phyloP scores from a whole-genome alignment of 30 jellyfish, hydroid and myxozoan species.

The Aurelia aurita complex sp. Pacific region DNA sequence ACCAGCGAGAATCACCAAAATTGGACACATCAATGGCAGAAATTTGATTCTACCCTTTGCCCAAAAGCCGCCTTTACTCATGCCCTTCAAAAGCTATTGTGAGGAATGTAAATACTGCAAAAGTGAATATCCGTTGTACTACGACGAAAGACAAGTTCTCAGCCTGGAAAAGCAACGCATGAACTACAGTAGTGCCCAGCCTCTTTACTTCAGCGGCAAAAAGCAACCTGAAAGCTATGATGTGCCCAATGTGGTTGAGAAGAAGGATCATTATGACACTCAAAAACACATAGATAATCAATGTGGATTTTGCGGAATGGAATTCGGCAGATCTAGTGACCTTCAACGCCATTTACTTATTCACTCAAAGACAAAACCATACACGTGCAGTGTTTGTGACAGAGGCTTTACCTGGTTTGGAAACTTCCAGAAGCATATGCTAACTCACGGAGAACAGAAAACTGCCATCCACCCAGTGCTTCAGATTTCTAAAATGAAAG shows the following conservation, averaged over 20 bases:
- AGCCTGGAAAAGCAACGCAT: background rate
- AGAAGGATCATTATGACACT: background rate
- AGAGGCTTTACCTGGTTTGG: slow-evolving; percentile 98
- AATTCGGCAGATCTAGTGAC: slow-evolving; percentile 64
- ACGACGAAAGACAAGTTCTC: background rate
- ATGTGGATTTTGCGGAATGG: slow-evolving; percentile 43
- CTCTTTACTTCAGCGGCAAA: too few species aligned
- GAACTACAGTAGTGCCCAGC: too few species aligned
- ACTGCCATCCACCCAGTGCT: slow-evolving; percentile 35
- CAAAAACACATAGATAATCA: background rate
- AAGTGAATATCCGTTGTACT: background rate
- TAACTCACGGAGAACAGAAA: slow-evolving; percentile 63
- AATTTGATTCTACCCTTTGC: background rate
- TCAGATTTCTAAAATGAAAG: slow-evolving; percentile 39
- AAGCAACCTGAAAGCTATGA: too few species aligned
- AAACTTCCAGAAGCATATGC: slow-evolving; percentile 90
- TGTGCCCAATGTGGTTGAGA: too few species aligned
- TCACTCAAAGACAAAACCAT: slow-evolving; percentile 71
- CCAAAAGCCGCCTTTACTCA: background rate
- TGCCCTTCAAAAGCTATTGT: background rate
- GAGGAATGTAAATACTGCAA: background rate
- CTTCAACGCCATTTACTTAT: slow-evolving; percentile 70
- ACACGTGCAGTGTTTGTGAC: slow-evolving; percentile 82
- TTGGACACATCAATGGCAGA: background rate
- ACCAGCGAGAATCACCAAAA: too few species aligned